phyloP scores from a whole-genome alignment of 2,888 invertebrate genomes.

The Thereva unica region DNA sequence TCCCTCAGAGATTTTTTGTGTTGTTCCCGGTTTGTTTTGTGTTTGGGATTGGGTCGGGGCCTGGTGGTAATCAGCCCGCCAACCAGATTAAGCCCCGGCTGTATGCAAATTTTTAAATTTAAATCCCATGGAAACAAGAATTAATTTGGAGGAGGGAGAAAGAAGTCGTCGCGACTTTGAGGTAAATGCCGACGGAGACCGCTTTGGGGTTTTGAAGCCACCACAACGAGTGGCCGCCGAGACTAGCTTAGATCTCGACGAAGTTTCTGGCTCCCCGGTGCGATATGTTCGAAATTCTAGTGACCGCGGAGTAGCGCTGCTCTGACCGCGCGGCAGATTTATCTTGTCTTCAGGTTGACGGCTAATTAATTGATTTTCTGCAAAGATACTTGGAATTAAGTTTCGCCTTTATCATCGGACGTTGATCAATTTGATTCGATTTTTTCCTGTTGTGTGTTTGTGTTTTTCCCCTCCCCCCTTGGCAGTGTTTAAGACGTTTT shows the following conservation, averaged over 20 bases:
- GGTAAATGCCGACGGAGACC: conserved; percentile 18
- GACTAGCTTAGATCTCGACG: background rate
- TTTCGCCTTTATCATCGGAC: conserved; percentile 41
- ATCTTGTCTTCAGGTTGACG: conserved; percentile 41
- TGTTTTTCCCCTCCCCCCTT: no score
- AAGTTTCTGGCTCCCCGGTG: background rate
- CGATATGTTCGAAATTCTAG: conserved; percentile 22
- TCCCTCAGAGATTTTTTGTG: background rate
- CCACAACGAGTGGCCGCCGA: background rate
- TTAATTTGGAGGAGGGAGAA: background rate
- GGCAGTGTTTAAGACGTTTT: no score
- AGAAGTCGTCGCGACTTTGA: conserved; percentile 15
- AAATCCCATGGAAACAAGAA: conserved; percentile 8
- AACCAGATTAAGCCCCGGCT: conserved; percentile 24
- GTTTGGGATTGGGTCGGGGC: conserved; percentile 12
- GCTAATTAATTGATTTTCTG: conserved; percentile 43
- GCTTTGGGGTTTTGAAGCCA: conserved; percentile 11
- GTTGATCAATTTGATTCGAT: conserved; percentile 40
- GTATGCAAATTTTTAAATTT: conserved; percentile 39
- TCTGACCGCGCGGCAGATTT: conserved; percentile 34
- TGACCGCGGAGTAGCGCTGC: background rate
- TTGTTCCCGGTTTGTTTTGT: background rate
- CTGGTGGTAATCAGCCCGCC: conserved; percentile 24
- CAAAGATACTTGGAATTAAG: conserved; percentile 42
- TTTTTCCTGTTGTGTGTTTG: conserved; percentile 8